phyloP scores from a whole-genome alignment of 2,797 vertebrate genomes.

The Microctenopoma steveboyesi region DNA sequence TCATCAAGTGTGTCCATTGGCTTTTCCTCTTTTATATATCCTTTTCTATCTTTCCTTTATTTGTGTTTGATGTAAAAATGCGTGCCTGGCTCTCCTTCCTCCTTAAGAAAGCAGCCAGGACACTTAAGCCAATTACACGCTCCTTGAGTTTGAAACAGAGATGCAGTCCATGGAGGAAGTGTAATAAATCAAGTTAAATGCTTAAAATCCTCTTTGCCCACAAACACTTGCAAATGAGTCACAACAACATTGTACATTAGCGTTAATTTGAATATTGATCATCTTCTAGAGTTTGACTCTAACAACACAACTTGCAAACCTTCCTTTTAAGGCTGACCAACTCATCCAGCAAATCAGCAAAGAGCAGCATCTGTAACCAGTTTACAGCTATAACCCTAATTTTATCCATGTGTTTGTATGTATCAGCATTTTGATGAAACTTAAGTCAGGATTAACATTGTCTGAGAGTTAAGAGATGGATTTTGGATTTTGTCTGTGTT shows the following conservation, averaged over 20 bases:
- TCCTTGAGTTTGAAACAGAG: slow-evolving; percentile 48
- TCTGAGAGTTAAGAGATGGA: not conserved
- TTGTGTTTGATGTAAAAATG: slow-evolving; percentile 39
- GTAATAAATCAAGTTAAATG: slow-evolving; percentile 52
- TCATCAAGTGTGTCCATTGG: slow-evolving; percentile 24
- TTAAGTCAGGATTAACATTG: not conserved
- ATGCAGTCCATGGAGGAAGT: slow-evolving; percentile 28
- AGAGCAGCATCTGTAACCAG: too few relatives aligned
- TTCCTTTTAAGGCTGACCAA: too few relatives aligned
- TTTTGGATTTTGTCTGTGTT: too few relatives aligned
- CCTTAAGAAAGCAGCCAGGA: slow-evolving; percentile 47
- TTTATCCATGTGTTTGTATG: not conserved
- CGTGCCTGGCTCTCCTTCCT: slow-evolving; percentile 38
- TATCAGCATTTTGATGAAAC: not conserved
- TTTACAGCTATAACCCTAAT: not conserved
- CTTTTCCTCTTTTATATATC: slow-evolving; percentile 24
- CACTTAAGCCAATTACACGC: slow-evolving; percentile 55
- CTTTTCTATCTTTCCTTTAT: slow-evolving; percentile 12
- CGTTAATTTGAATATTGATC: slow-evolving; percentile 21
- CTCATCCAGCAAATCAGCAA: too few relatives aligned
- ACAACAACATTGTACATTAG: slow-evolving; percentile 22
- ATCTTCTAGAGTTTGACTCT: too few relatives aligned
- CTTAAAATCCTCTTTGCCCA: slow-evolving; percentile 28
- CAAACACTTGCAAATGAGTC: slow-evolving; percentile 31
- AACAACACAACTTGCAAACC: too few relatives aligned